phyloP scores from a whole-genome alignment of 2,888 invertebrate species.

The Sinodicranocentrus sp. region DNA sequence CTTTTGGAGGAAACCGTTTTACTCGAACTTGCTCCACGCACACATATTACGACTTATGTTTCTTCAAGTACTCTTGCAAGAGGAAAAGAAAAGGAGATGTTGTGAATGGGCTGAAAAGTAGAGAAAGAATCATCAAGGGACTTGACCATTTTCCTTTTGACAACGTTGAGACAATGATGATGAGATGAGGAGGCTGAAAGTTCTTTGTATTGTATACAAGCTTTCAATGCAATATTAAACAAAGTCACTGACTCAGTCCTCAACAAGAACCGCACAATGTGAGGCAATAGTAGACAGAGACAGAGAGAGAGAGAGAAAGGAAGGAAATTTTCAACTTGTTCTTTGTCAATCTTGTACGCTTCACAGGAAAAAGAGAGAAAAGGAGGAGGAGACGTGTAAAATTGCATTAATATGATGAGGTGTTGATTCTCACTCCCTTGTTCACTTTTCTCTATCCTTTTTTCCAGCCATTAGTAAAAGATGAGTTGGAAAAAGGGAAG shows the following conservation, averaged over 20 bases:
- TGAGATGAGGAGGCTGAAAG: constrained; percentile 46
- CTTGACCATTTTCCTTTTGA: constrained; percentile 59
- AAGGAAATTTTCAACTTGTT: neutral
- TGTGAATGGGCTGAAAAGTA: constrained; percentile 36
- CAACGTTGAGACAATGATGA: constrained; percentile 58
- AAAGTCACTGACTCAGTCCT: no score
- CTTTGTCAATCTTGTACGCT: neutral
- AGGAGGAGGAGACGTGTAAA: constrained; percentile 27
- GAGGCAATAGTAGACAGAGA: neutral
- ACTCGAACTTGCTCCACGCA: neutral
- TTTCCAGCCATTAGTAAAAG: constrained; percentile 46
- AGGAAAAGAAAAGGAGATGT: constrained; percentile 34
- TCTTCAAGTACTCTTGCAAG: neutral
- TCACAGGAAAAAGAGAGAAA: neutral
- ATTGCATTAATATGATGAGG: constrained; percentile 65
- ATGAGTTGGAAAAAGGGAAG: constrained; percentile 45
- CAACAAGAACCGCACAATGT: neutral
- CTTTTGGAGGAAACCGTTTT: constrained; percentile 9
- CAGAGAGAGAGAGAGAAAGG: no score
- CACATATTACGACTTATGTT: neutral
- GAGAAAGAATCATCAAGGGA: constrained; percentile 54
- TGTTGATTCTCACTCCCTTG: constrained; percentile 42
- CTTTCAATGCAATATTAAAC: neutral
- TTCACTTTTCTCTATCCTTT: constrained; percentile 44
- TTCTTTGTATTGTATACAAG: neutral